phyloP scores from a whole-genome alignment of 2,113 vertebrate species.

The Serinus canaria region DNA sequence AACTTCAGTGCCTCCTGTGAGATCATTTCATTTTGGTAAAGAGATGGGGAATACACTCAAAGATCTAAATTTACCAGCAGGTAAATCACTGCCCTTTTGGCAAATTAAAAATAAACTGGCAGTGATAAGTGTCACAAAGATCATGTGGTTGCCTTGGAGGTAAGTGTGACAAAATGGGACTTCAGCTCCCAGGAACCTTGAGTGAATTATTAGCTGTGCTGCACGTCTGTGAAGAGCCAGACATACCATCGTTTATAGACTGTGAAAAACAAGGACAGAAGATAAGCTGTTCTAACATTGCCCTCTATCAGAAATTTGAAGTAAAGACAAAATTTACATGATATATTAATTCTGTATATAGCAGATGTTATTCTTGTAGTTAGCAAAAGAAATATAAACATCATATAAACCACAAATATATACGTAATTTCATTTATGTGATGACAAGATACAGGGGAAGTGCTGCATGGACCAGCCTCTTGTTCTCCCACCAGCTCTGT shows the following conservation, averaged over 20 bases:
- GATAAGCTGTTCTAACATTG: constrained; percentile 42
- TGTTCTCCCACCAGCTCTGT: neutral
- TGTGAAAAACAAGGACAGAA: neutral
- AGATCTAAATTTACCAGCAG: neutral
- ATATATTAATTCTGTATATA: neutral
- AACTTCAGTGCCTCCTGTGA: neutral
- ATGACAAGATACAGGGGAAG: neutral
- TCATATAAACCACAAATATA: neutral
- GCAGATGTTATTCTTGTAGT: neutral
- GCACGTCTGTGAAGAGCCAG: neutral
- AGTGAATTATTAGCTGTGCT: constrained; percentile 2
- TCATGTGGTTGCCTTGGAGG: neutral
- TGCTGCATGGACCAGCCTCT: neutral
- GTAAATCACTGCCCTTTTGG: neutral
- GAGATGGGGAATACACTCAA: neutral
- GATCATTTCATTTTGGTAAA: neutral
- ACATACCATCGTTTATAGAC: neutral
- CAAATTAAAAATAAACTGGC: constrained; percentile 39
- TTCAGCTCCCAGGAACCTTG: neutral
- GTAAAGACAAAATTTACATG: neutral
- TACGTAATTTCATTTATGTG: neutral
- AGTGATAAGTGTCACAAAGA: neutral
- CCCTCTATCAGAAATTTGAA: constrained; percentile 50
- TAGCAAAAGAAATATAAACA: neutral
- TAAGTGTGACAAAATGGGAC: neutral